Conservation (phyloP, 2,888 invertebrate species). For the Candidula unifasciata region DNA sequence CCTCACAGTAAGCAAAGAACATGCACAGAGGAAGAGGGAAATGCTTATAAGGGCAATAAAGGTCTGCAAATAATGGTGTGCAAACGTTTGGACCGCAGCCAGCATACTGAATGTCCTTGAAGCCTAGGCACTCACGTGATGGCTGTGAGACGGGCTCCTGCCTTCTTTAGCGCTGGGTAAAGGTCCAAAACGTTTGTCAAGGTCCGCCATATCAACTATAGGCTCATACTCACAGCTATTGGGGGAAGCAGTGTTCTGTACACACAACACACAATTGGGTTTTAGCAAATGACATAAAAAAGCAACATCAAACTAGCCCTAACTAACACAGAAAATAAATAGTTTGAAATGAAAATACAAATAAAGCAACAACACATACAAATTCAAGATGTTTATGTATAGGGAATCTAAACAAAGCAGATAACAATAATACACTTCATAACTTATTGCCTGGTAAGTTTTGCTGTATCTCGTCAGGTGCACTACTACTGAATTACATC, state of each 20-base stretch:
- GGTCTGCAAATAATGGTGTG: neutral
- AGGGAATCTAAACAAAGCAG: too few relatives aligned
- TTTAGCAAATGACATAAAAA: neutral
- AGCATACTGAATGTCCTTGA: conserved; percentile 22
- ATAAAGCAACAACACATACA: neutral
- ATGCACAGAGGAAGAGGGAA: too few relatives aligned
- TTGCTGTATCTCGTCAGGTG: too few relatives aligned
- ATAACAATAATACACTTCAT: too few relatives aligned
- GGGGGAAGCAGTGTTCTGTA: conserved; percentile 46
- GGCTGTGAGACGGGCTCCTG: conserved; percentile 15
- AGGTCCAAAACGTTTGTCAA: conserved; percentile 51
- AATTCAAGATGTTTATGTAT: too few relatives aligned
- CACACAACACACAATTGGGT: conserved; percentile 35
- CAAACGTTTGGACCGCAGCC: neutral
- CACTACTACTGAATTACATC: too few relatives aligned
- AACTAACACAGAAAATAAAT: neutral
- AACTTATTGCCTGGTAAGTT: too few relatives aligned
- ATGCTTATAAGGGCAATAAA: neutral
- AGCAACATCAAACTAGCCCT: neutral
- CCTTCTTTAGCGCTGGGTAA: conserved; percentile 10
- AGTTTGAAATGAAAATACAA: neutral
- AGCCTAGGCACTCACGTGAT: conserved; percentile 35
- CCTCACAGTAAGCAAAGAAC: too few relatives aligned
- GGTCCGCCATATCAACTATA: conserved; percentile 55
- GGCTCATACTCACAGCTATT: conserved; percentile 55